Conservation (phyloP, 2,888 invertebrate species). For the Tubiluchus corallicola region DNA sequence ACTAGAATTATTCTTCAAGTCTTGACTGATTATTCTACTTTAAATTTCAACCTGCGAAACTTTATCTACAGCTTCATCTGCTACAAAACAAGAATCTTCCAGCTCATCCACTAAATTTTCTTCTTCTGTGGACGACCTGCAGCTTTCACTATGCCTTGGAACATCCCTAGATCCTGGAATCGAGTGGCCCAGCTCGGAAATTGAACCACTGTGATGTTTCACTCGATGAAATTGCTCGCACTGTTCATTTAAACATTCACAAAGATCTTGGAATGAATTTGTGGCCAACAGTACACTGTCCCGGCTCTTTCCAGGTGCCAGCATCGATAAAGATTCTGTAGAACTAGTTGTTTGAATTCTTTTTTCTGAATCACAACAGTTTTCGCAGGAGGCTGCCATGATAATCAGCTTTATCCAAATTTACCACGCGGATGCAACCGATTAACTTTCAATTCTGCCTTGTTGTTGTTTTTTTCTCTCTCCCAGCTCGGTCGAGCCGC, state of each 20-base stretch:
- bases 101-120: background rate
- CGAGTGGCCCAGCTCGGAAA: background rate
- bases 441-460: no score
- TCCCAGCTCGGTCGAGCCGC: no score
- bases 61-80: background rate
- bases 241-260: conserved; percentile 1
- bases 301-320: background rate
- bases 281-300: conserved; percentile 1
- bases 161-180: no score
- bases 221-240: conserved; percentile 1
- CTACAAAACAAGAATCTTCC: background rate
- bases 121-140: background rate
- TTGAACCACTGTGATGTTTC: background rate
- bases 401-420: no score
- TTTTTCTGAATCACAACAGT: background rate
- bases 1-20: no score
- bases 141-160: no score
- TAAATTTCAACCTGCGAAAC: no score
- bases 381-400: background rate
- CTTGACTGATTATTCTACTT: no score
- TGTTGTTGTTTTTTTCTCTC: no score
- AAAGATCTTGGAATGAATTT: background rate
- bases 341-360: no score
- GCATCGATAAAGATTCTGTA: no score
- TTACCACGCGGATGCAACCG: no score